Base-by-base conservation (phyloP, 1,140 invertebrate species). In the Zaprionus ghesquierei region DNA sequence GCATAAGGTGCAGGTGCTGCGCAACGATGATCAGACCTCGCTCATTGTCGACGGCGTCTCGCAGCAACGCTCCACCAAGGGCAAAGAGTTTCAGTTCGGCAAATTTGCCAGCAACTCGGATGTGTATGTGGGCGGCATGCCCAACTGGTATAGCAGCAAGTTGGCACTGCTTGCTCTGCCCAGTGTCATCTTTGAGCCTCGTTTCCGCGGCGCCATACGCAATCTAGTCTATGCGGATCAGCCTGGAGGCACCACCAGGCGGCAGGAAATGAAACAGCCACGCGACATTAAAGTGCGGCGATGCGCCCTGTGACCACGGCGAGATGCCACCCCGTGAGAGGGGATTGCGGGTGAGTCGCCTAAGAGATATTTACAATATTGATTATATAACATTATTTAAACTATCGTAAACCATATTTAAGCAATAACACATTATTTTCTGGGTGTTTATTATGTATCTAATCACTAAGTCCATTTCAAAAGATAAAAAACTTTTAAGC, bases 41-140 rank as follows among this genome's bases (percentile, higher is more conserved):
- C 92, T 98, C 1, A 94, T 94, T 2, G 96, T 98, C 10, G 97
- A 98, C 90, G 95, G 95, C 12, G 94, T 94, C 0, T 94, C 94
- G 8, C 95, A 96, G 79, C 95, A 94, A 69, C 95, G 95, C 50
- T 95, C 94, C 2, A 97, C 95, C 5, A 94, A 95, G 44, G 97
- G 96, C 77, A 96, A 97, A 80, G 97, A 97, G 92, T 97, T 97
- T 91, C 94, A 95, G 65, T 97, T 98, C 91, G 97, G 97, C 3
- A 95, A 96, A 81, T 95, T 97, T 75, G 93, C 94, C 1, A 95
- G 95, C 46, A 98, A 98, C 92, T 98, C 97, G 5, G 97, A 97
- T 92, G 96, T 98, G 23, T 98, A 97, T 92, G 94, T 99, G 50
- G 98, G 98, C 6, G 98, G 97, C 8, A 95, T 98, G 94, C 98